Evolutionary conservation across 2,888 invertebrate genomes (phyloP), one percentile per base, ranked within the genome.

Genomic region (Ypsolopha scabrella): DNA sequence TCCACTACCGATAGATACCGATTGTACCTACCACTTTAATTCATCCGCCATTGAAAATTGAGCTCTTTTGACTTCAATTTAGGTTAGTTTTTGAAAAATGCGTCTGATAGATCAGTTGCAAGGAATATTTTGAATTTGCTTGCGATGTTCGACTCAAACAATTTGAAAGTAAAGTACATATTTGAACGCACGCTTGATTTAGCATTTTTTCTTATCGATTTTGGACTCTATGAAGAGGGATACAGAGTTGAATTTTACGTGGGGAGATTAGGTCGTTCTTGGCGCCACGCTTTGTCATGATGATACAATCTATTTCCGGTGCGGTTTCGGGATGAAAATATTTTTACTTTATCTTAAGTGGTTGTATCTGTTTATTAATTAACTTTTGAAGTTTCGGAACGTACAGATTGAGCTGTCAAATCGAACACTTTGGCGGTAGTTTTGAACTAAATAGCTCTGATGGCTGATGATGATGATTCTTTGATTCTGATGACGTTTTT

Each of bases 291-390:
- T 80, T 82, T 85, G 83, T 83, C 85, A 83, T 83, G 75, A 70
- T 76, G 83, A 85, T 86, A 76, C 72, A 62, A 86, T 86, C 85
- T 79, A 75, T 80, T 80, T 86, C 86, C 86, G 86, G 82, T 82
- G 80, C 74, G 76, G 80, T 80, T 86, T 85, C 72, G 78, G 83
- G 83, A 81, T 82, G 83, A 82, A 86, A 85, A 83, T 81, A 83
- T 85, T 86, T 81, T 80, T 76, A 81, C 80, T 83, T 53, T 83
- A 85, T 86, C 85, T 82, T 82, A 85, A 86, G 86, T 85, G 85
- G 81, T 77, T 85, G 83, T 83, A 85, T 85, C 86, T 86, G 83
- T 74, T 85, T 83, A 86, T 85, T 86, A 85, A 86, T 85, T 86
- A 85, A 75, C 71, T 73, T 74, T 72, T 66, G 73, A 70, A 68